Base-by-base conservation (phyloP, 2,797 vertebrate genomes). In the Hozukius guyotensis region DNA sequence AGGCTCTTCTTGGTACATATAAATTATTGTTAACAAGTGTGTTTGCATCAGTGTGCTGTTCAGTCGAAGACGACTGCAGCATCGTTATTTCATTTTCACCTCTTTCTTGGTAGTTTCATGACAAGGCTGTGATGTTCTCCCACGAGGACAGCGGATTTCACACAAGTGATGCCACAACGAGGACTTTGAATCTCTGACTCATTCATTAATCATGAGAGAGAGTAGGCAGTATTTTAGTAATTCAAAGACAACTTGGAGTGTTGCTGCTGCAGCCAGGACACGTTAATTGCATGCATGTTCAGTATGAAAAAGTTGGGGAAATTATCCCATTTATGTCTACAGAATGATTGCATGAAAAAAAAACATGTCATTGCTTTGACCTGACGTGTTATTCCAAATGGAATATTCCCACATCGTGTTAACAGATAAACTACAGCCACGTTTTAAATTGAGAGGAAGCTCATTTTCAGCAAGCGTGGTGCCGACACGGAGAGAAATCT, bases 171-270 rank as follows among this genome's bases (percentile, higher is more conserved):
- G 42, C 70, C 64, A 68, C 61, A 36, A 20, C 8, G 2, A 42
- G 20, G n/a, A 16, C 31, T 64, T 57, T 60, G 72, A 80, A 65
- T 52, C 42, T 52, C 36, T 18, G 10, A 76, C 63, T 74, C 77
- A 16, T 81, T 88, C 71, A 81, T 88, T 88, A 83, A 71, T 66
- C 65, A 77, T 8, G 27, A 61, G 38, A 36, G 56, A 72, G 49
- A 72, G 71, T 0, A 82, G 61, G 34, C 38, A 6, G 36, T n/a
- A 8, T 46, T 52, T 29, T 3, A 56, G 38, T 53, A 24, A 38
- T 56, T 72, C 59, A 77, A 36, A 75, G 32, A 65, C n/a, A 55
- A 72, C 24, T 70, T 34, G 20, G 46, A 82, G 46, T 20, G 46
- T 53, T 53, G 57, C 29, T 27, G 52, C 72, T 56, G 59, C 66